phyloP scores from a whole-genome alignment of 2,797 vertebrate species.

The Poecilia gillii region DNA sequence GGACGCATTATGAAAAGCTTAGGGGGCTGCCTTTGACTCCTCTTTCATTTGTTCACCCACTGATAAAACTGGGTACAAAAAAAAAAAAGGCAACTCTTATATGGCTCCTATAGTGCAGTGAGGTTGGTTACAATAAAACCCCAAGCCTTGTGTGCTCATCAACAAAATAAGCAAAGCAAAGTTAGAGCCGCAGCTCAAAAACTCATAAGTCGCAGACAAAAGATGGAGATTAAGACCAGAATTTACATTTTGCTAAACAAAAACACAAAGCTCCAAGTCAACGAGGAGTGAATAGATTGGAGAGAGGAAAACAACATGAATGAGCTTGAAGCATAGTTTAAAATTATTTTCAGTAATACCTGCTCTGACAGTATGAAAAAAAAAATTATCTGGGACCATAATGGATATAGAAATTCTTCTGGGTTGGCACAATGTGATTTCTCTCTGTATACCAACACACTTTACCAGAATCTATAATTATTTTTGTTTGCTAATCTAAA shows the following conservation, averaged over 20 bases:
- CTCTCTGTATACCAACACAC: neutral
- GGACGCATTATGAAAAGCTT: slow-evolving; percentile 78
- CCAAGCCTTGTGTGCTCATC: slow-evolving; percentile 13
- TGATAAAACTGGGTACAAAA: slow-evolving; percentile 67
- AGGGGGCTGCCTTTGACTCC: slow-evolving; percentile 74
- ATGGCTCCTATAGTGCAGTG: slow-evolving; percentile 48
- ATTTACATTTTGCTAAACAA: slow-evolving; percentile 48
- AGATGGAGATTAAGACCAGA: slow-evolving; percentile 34
- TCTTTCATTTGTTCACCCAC: slow-evolving; percentile 70
- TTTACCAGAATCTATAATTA: neutral
- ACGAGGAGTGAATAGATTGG: neutral
- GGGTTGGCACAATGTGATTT: neutral
- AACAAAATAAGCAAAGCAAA: slow-evolving; percentile 46
- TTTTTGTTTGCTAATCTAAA: neutral
- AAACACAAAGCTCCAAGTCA: slow-evolving; percentile 22
- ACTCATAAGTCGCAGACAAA: slow-evolving; percentile 56
- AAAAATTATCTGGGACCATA: neutral
- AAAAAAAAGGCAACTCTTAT: slow-evolving; percentile 58
- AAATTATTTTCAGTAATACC: slow-evolving; percentile 8
- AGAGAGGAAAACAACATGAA: neutral
- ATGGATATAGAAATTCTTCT: neutral
- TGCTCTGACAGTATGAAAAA: neutral
- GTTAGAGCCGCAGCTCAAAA: slow-evolving; percentile 40
- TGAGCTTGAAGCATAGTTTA: slow-evolving; percentile 1
- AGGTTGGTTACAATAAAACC: slow-evolving; percentile 61